Base-by-base conservation (phyloP, 2,797 vertebrate species). In the Dermochelys coriacea region DNA sequence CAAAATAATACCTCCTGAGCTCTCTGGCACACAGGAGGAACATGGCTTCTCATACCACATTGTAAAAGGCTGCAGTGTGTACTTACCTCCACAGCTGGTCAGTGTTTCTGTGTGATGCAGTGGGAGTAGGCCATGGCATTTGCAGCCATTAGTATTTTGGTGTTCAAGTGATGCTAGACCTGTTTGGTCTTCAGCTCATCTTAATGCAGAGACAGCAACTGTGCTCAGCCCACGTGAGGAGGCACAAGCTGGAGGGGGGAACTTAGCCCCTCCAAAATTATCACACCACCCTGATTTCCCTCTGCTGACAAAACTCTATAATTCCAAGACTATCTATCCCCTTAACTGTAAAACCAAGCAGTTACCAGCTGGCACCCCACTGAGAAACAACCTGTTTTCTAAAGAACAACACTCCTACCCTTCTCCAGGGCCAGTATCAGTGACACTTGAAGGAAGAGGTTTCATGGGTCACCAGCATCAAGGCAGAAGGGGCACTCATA, bases 291-390 rank as follows among this genome's bases (percentile, higher is more conserved):
- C 18, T 84, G 31, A 64, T 64, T 64, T 64, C 61, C 61, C 61
- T n/a, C 34, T 18, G 12, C 61, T 79, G 61, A 91, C 94, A 86
- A 81, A 49, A 23, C 0, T 27, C 11, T 21, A 14, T 5, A 11
- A 0, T 80, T 87, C 68, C 87, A 41, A 71, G 89, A 88, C 41
- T 12, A 41, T 75, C 93, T 47, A 52, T 34, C 47, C 80, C 82
- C 71, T n/a, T 61, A 74, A 50, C 34, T 95, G 87, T 85, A 64
- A 92, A 78, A 92, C 82, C 92, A 95, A 79, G 6, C 64, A 54
- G 31, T 82, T 94, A 93, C 82, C 52, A 85, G 61, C 78, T 61
- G n/a, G 90, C 88, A 89, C 18, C 18, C 23, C 68, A 84, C 59
- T 49, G 55, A 77, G 75, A 88, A 93, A 34, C 34, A n/a, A 87